Base-by-base conservation (phyloP, 2,113 vertebrate genomes). In the Elephantulus edwardii region DNA sequence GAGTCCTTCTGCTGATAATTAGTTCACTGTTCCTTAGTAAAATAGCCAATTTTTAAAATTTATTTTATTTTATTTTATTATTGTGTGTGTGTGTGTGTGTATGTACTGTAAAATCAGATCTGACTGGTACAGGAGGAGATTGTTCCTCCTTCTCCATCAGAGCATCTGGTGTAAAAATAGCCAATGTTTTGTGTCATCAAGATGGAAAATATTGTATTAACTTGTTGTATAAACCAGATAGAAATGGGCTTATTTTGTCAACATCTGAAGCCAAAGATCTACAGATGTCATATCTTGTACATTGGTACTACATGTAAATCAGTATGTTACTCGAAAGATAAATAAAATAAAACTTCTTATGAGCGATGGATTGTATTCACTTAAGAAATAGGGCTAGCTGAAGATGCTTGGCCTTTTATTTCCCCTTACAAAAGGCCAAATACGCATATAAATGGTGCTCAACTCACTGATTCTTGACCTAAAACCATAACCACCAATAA, bases 251-350 rank as follows among this genome's bases (percentile, higher is more conserved):
- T 74, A 30, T 74, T 35, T 20, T 24, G 7, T 20, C 2, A n/a
- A 12, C 13, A 8, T 46, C 9, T 78, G 48, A 38, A 3, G 24
- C 3, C 2, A 17, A 82, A 28, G 24, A 56, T 50, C 46, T 30
- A n/a, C 35, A 35, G 52, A 40, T 70, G 10, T 10, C 20, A 5
- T 0, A 3, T 1, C 2, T 3, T 3, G 10, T 26, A 2, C 1
- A 3, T 1, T 52, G 9, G 13, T 8, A 50, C 74, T 44, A 60
- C 44, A 68, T 22, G 19, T 42, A 52, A 64, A 42, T 8, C 3
- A 5, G 0, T 33, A 38, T 35, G 9, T 26, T 24, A 48, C 46
- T 13, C 26, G 58, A 48, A 62, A n/a, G n/a, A 46, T 33, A 46
- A 44, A 48, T 38, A 76, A 54, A 82, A 71, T 0, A 7, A 80